Conservation (phyloP, 2,113 vertebrate genomes). For the Poeciliopsis retropinna region DNA sequence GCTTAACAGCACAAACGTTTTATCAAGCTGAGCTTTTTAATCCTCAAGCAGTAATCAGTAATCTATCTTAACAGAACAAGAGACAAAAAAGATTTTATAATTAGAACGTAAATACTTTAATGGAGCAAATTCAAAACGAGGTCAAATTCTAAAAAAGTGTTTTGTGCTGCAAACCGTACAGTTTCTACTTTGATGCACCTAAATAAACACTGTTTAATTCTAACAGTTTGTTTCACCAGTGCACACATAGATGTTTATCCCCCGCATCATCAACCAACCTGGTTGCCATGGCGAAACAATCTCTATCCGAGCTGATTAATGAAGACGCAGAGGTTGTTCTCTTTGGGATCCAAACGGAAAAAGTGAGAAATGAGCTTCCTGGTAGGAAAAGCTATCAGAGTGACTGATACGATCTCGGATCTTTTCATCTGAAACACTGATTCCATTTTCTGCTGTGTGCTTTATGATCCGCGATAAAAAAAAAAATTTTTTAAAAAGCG, state of each 20-base stretch:
- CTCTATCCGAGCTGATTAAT: neutral
- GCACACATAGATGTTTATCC: too few relatives aligned
- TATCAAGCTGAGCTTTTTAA: neutral
- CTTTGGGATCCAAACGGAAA: neutral
- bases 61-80: too few relatives aligned
- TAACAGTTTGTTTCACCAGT: too few relatives aligned
- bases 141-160: too few relatives aligned
- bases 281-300: neutral
- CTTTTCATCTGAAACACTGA: constrained; percentile 1
- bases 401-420: neutral
- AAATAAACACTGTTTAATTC: too few relatives aligned
- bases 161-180: too few relatives aligned
- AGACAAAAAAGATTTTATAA: too few relatives aligned
- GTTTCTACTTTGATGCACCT: too few relatives aligned
- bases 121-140: too few relatives aligned
- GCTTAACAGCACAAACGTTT: neutral
- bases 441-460: neutral
- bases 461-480: neutral
- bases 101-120: too few relatives aligned
- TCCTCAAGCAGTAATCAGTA: neutral
- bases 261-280: too few relatives aligned
- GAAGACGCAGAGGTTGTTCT: neutral
- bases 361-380: neutral
- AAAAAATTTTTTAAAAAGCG: neutral
- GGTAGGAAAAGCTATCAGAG: neutral